Evolutionary conservation across 2,888 invertebrate species (phyloP).

Genomic region (Parnassius glacialis): DNA sequence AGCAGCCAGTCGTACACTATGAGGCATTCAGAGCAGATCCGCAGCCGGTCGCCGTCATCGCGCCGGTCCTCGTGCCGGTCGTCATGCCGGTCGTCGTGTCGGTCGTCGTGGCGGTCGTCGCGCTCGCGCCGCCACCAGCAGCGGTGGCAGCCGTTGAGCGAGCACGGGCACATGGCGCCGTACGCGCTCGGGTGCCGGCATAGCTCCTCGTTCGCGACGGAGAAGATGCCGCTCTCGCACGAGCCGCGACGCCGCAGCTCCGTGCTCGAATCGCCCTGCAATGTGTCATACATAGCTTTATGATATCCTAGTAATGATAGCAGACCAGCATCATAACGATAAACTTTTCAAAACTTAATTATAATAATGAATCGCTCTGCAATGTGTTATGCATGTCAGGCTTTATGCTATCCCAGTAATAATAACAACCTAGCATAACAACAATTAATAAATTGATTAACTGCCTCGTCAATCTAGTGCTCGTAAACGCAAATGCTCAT

Average conservation of each 20-base stretch:
- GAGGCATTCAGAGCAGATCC: conserved; percentile 63
- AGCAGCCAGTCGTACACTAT: conserved; percentile 58
- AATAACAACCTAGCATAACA: too few species aligned
- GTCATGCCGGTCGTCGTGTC: conserved; percentile 37
- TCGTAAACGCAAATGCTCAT: too few species aligned
- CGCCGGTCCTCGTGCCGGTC: conserved; percentile 33
- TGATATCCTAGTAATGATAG: too few species aligned
- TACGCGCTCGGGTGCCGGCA: conserved; percentile 63
- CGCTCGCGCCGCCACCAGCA: conserved; percentile 64
- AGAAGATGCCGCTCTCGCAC: conserved; percentile 94
- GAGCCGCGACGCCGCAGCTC: conserved; percentile 85
- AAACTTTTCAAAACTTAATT: too few species aligned
- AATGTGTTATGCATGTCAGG: too few species aligned
- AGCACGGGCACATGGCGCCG: conserved; percentile 67
- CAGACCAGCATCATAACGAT: too few species aligned
- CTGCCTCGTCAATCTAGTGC: too few species aligned
- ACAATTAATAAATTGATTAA: too few species aligned
- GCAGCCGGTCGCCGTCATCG: conserved; percentile 46
- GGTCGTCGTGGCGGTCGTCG: conserved; percentile 34
- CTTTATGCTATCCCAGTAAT: too few species aligned
- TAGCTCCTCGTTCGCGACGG: conserved; percentile 90
- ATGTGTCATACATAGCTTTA: neutral
- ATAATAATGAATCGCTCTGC: too few species aligned
- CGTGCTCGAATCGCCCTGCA: conserved; percentile 40
- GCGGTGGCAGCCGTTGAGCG: conserved; percentile 67